Conservation (phyloP, 2,113 vertebrate genomes). For the Chloropsis hardwickii region DNA sequence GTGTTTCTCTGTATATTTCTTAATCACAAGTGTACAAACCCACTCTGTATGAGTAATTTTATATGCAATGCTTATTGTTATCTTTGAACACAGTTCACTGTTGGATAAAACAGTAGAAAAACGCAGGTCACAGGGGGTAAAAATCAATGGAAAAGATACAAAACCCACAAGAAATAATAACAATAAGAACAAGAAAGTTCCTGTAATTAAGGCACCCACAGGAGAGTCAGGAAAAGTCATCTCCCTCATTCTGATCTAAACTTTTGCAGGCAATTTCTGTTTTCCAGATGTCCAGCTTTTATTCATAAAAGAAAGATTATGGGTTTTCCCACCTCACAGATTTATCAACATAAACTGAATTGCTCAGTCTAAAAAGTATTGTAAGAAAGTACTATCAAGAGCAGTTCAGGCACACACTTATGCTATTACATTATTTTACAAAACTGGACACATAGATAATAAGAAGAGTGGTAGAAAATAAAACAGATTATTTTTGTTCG, state of each 20-base stretch:
- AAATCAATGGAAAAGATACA: neutral
- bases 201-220: neutral
- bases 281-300: neutral
- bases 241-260: neutral
- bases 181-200: neutral
- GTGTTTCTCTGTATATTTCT: neutral
- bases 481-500: neutral
- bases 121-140: rapidly evolving
- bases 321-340: neutral
- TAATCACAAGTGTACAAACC: neutral
- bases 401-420: neutral
- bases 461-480: neutral
- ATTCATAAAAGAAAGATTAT: neutral
- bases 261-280: neutral
- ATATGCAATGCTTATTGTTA: neutral
- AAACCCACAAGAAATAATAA: neutral
- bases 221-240: neutral
- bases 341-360: slow-evolving; percentile 22
- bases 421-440: neutral
- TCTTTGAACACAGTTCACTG: neutral
- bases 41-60: neutral
- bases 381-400: slow-evolving; percentile 19
- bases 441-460: neutral
- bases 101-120: neutral
- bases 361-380: slow-evolving; percentile 30